Evolutionary conservation across 1,140 invertebrate genomes (phyloP).

Genomic region (Bombus haemorrhoidalis): DNA sequence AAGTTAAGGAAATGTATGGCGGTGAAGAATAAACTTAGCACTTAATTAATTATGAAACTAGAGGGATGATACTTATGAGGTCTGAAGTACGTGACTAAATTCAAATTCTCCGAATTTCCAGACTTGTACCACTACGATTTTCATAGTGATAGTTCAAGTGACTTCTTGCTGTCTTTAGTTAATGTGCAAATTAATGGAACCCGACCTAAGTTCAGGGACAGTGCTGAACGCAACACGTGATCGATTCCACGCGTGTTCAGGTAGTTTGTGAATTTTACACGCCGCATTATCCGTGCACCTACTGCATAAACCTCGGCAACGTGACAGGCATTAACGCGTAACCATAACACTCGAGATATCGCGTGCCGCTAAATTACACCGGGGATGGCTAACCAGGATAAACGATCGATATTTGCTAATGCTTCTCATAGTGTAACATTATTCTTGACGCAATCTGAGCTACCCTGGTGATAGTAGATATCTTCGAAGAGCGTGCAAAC

Average conservation of each 20-base stretch:
- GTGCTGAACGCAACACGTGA: neutral
- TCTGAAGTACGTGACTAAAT: neutral
- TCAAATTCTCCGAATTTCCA: neutral
- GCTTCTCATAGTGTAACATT: slow-evolving; percentile 30
- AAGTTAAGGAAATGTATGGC: too few relatives aligned
- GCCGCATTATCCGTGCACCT: neutral
- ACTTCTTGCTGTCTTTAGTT: neutral
- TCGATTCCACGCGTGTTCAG: neutral
- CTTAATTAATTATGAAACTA: neutral
- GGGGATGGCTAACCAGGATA: neutral
- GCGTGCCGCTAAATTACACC: slow-evolving; percentile 15
- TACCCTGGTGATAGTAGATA: too few relatives aligned
- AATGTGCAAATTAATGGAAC: neutral
- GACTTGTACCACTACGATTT: neutral
- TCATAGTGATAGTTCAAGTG: too few relatives aligned
- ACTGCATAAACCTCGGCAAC: slow-evolving; percentile 22
- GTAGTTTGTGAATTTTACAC: slow-evolving; percentile 17
- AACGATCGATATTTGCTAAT: slow-evolving; percentile 49
- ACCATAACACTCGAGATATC: slow-evolving; percentile 41
- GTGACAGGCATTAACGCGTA: slow-evolving; percentile 27
- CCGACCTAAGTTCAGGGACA: neutral
- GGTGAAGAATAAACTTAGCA: neutral
- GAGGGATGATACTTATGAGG: too few relatives aligned
- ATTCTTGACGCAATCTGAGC: slow-evolving; percentile 21
- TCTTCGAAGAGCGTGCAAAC: neutral